Base-by-base conservation (phyloP, 2,113 vertebrate species). In the Oxyruncus cristatus region DNA sequence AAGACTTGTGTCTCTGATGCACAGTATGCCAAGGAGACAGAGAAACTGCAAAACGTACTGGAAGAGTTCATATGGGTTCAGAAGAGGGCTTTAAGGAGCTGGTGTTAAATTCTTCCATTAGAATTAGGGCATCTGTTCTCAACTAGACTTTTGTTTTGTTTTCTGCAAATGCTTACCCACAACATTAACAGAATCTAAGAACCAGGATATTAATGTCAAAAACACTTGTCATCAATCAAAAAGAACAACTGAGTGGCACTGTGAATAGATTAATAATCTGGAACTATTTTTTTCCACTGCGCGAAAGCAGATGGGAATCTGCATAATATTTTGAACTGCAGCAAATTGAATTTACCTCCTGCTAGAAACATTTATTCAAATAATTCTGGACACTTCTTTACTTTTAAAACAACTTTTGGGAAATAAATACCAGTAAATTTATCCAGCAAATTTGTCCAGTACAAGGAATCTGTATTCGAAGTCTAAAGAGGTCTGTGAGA, bases 231-330 rank as follows among this genome's bases (percentile, higher is more conserved):
- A 62, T 88, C 89, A 89, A 27, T 41, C 74, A 82, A 46, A 30
- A 32, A 78, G 81, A 82, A 79, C 52, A 94, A 92, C 66, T 27
- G 77, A 88, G 32, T 32, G 28, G 58, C 2, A 24, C 71, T 75
- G 35, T 79, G 62, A 85, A 46, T 42, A 75, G 74, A 91, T 94
- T 75, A 76, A 91, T 93, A 82, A 82, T 30, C 32, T 85, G 67
- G 66, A 88, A 85, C 37, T 26, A 33, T 37, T 65, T 74, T 86
- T 80, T 91, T 83, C 79, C 63, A 32, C 62, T 65, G 28, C 77
- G 92, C 73, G 37, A 89, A 85, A 89, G 70, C 92, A 93, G 87
- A 88, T 85, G 82, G 63, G 53, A 93, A 88, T 94, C 58, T 85
- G 53, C n/a, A 35, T 61, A 61, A 39, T 79, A 84, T 76, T 94